phyloP scores from a whole-genome alignment of 2,113 vertebrate species.

The Callipepla californica region DNA sequence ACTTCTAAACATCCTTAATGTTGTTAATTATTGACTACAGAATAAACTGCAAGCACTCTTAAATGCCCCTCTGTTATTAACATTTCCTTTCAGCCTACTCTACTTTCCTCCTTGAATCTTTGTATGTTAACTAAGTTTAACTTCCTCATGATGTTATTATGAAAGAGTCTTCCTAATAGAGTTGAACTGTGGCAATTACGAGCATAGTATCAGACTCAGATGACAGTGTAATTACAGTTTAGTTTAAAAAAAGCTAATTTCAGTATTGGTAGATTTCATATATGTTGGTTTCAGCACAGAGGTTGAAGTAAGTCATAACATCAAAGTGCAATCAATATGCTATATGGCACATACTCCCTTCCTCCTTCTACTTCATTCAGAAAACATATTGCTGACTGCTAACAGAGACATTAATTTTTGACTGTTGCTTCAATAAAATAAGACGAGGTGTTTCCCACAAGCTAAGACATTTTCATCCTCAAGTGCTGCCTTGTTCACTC shows the following conservation, averaged over 20 bases:
- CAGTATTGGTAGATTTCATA: neutral
- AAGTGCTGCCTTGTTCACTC: neutral
- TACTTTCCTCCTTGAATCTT: neutral
- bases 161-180: neutral
- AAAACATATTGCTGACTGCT: neutral
- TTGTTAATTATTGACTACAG: neutral
- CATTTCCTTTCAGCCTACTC: neutral
- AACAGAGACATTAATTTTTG: neutral
- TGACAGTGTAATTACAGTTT: neutral
- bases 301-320: neutral
- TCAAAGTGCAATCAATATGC: neutral
- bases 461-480: neutral
- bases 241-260: neutral
- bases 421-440: neutral
- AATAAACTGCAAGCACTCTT: neutral
- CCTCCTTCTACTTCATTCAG: neutral
- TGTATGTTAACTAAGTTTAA: neutral
- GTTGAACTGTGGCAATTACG: neutral
- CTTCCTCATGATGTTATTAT: constrained; percentile 21
- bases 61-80: neutral
- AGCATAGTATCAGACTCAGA: neutral
- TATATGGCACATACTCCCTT: neutral
- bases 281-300: neutral
- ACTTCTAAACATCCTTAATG: neutral
- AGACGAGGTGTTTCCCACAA: neutral